Conservation (phyloP, 2,797 vertebrate species). For the Ficedula albicollis region DNA sequence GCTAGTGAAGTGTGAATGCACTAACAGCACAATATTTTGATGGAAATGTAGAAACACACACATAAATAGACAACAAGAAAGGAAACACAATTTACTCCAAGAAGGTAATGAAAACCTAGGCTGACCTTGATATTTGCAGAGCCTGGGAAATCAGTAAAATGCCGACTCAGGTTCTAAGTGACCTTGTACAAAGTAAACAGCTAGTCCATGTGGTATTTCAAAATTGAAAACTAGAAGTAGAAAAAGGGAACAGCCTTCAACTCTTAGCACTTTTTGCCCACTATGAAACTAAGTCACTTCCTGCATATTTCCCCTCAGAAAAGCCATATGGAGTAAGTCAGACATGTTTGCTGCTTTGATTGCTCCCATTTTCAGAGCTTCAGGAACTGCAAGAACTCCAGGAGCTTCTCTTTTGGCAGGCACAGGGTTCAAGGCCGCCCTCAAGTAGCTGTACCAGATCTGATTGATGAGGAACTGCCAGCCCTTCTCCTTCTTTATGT, state of each 20-base stretch:
- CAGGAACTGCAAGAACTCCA: not conserved
- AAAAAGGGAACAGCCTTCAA: conserved; percentile 53
- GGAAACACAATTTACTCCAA: conserved; percentile 17
- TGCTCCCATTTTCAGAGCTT: not conserved
- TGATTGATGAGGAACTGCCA: not conserved
- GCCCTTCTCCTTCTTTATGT: not conserved
- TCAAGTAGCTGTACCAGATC: not conserved
- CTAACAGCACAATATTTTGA: not conserved
- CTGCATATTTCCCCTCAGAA: conserved; percentile 20
- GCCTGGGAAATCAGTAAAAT: conserved; percentile 59
- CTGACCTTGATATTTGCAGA: conserved; percentile 54
- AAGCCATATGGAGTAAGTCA: not conserved
- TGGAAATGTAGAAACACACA: not conserved
- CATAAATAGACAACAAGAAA: not conserved
- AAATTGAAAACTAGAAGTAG: conserved; percentile 61
- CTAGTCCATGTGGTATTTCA: conserved; percentile 20
- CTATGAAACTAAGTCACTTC: conserved; percentile 56
- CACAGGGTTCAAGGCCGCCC: not conserved
- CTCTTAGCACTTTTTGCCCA: conserved; percentile 25
- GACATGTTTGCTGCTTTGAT: not conserved
- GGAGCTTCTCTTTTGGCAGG: not conserved
- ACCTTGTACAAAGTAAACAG: conserved; percentile 65
- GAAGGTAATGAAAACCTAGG: conserved; percentile 12
- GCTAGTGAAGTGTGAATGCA: not conserved
- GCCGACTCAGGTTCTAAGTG: conserved; percentile 47